A percentile compares a stretch with the other conserved stretches of the same genome.
phyloP scores from a whole-genome alignment of 2,797 vertebrate species.

The Orestias chungarensis region DNA sequence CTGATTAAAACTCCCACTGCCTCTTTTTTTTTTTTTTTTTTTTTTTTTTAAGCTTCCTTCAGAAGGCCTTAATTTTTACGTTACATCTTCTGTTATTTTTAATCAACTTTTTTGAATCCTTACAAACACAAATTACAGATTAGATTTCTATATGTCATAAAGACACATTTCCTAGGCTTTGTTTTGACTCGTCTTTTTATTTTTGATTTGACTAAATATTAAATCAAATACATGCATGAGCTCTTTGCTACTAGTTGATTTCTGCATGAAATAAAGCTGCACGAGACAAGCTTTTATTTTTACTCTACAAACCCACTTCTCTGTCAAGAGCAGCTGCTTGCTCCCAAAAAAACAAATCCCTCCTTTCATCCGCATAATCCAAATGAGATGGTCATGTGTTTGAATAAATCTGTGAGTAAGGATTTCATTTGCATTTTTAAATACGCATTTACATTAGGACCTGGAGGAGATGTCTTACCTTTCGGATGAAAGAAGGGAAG shows the following conservation, averaged over 20 bases:
- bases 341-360: slow-evolving; percentile 30
- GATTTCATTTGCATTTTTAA: slow-evolving; percentile 24
- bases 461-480: slow-evolving; percentile 55
- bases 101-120: background rate
- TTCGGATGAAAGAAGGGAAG: slow-evolving; percentile 34
- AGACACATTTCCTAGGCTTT: slow-evolving; percentile 9
- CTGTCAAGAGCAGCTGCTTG: slow-evolving; percentile 73
- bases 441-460: slow-evolving; percentile 60
- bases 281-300: background rate
- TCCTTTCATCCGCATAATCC: slow-evolving; percentile 7
- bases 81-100: background rate
- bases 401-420: background rate
- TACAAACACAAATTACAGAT: background rate
- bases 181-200: background rate
- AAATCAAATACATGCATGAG: background rate
- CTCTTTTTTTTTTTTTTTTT: too few species aligned
- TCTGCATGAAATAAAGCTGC: slow-evolving; percentile 30
- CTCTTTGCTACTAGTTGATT: background rate
- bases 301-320: slow-evolving; percentile 18
- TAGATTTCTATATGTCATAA: slow-evolving; percentile 20
- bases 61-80: background rate
- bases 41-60: slow-evolving; percentile 26
- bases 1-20: background rate
- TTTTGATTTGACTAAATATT: background rate
- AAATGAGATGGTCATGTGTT: background rate